Conservation (phyloP, 2,888 invertebrate genomes). For the Mythimna lalbum region DNA sequence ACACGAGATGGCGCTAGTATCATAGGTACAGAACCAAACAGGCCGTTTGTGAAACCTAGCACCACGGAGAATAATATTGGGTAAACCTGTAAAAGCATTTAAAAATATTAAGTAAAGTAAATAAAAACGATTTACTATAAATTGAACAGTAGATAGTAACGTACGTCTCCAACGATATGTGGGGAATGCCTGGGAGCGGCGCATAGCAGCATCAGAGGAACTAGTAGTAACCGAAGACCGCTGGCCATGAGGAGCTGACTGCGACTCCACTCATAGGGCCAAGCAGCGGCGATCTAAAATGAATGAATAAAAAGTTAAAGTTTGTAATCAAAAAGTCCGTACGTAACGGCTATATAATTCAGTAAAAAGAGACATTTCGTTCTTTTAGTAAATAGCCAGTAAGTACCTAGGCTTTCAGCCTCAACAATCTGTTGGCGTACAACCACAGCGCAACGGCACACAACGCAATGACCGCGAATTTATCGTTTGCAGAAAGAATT, state of each 20-base stretch:
- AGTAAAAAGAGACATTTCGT: too few relatives aligned
- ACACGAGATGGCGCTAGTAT: slow-evolving; percentile 97
- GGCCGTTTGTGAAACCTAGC: slow-evolving; percentile 96
- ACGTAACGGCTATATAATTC: too few relatives aligned
- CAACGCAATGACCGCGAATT: too few relatives aligned
- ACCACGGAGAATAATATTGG: slow-evolving; percentile 88
- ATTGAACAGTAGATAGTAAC: slow-evolving; percentile 37
- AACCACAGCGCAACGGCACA: too few relatives aligned
- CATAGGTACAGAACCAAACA: slow-evolving; percentile 98
- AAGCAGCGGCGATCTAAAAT: slow-evolving; percentile 93
- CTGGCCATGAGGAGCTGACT: slow-evolving; percentile 94
- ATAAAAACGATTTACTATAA: neutral
- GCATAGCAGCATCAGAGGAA: slow-evolving; percentile 95
- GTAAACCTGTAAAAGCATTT: slow-evolving; percentile 78
- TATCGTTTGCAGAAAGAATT: too few relatives aligned
- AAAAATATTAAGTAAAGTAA: neutral
- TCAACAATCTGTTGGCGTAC: too few relatives aligned
- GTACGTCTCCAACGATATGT: slow-evolving; percentile 91
- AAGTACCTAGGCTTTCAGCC: too few relatives aligned
- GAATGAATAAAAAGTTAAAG: neutral
- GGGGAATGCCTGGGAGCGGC: slow-evolving; percentile 95
- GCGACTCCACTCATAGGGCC: slow-evolving; percentile 96
- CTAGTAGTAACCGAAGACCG: slow-evolving; percentile 93
- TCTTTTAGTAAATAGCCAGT: too few relatives aligned
- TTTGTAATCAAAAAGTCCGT: neutral